Percentiles rank a stretch among this genome's conserved stretches.
Conservation (phyloP, 1,140 invertebrate genomes). For the Trichonephila clavipes region DNA sequence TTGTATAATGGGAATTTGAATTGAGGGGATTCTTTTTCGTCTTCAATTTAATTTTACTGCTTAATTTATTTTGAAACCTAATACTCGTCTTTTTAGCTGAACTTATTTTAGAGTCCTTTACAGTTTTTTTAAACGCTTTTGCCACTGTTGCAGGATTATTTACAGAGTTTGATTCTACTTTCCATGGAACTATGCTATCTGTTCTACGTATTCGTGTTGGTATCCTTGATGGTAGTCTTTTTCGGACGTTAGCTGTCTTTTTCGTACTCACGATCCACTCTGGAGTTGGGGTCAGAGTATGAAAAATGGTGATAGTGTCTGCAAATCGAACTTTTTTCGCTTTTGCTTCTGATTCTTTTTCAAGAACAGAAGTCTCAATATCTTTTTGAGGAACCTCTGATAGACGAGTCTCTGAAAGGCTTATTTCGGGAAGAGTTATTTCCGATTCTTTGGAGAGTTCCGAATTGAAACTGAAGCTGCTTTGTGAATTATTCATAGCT, state of each 20-base stretch:
- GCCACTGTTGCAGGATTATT: neutral
- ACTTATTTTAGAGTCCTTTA: neutral
- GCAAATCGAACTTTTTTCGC: slow-evolving; percentile 69
- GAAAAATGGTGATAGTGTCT: slow-evolving; percentile 66
- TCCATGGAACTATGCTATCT: slow-evolving; percentile 55
- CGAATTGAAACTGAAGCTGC: neutral
- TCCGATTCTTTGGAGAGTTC: slow-evolving; percentile 52
- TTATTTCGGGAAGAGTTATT: neutral
- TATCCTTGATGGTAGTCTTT: slow-evolving; percentile 51
- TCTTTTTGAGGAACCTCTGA: neutral
- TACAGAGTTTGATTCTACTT: slow-evolving; percentile 19
- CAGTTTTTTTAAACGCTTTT: neutral
- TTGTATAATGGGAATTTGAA: slow-evolving; percentile 1
- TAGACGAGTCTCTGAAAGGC: neutral
- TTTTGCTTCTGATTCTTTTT: neutral
- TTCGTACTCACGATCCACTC: slow-evolving; percentile 22
- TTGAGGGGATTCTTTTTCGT: neutral
- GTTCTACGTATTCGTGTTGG: slow-evolving; percentile 26
- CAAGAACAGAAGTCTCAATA: neutral
- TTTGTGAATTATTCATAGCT: neutral
- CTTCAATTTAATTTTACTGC: neutral
- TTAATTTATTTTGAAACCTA: neutral
- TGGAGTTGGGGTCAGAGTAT: slow-evolving; percentile 16
- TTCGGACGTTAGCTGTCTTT: neutral
- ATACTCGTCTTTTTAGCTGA: neutral